phyloP scores from a whole-genome alignment of 2,888 invertebrate genomes.

The Vesta saturnalis region DNA sequence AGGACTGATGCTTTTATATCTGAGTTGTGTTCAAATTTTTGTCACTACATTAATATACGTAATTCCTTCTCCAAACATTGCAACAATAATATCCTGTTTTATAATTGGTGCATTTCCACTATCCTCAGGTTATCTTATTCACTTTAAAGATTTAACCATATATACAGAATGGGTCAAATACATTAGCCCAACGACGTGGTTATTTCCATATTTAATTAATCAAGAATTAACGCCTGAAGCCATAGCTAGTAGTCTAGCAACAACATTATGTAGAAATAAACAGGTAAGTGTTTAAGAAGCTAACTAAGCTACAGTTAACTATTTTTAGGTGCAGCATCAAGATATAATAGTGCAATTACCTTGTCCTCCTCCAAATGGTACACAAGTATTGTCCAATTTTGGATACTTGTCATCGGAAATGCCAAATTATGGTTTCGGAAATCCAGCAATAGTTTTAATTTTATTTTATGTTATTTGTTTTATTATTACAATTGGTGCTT shows the following conservation, averaged over 20 bases:
- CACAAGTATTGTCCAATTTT: conserved; percentile 70
- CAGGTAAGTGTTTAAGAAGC: conserved; percentile 69
- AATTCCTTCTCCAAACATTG: conserved; percentile 72
- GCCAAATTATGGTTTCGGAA: conserved; percentile 65
- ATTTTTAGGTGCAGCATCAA: conserved; percentile 78
- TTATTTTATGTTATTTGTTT: conserved; percentile 72
- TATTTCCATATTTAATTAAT: conserved; percentile 72
- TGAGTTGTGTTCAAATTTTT: conserved; percentile 75
- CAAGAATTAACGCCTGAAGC: conserved; percentile 75
- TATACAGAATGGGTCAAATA: conserved; percentile 75
- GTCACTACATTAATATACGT: conserved; percentile 74
- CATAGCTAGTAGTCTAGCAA: conserved; percentile 66
- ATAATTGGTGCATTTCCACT: conserved; percentile 70
- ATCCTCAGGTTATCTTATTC: conserved; percentile 75
- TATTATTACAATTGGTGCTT: conserved; percentile 69
- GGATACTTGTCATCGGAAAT: conserved; percentile 64
- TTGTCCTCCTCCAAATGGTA: conserved; percentile 84
- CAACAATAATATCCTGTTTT: conserved; percentile 69
- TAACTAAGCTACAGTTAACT: too few relatives aligned
- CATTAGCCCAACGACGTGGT: conserved; percentile 79
- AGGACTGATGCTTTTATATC: conserved; percentile 79
- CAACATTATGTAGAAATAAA: conserved; percentile 74
- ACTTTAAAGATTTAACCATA: conserved; percentile 72
- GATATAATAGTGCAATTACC: conserved; percentile 87
- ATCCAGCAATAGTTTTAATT: conserved; percentile 68